A percentile compares a stretch with the other conserved stretches of the same genome.
These are phyloP conservation scores for Drosophila persimilis DNA, from an alignment of 1,140 invertebrate species.

Conservation along the genomic window DNA sequence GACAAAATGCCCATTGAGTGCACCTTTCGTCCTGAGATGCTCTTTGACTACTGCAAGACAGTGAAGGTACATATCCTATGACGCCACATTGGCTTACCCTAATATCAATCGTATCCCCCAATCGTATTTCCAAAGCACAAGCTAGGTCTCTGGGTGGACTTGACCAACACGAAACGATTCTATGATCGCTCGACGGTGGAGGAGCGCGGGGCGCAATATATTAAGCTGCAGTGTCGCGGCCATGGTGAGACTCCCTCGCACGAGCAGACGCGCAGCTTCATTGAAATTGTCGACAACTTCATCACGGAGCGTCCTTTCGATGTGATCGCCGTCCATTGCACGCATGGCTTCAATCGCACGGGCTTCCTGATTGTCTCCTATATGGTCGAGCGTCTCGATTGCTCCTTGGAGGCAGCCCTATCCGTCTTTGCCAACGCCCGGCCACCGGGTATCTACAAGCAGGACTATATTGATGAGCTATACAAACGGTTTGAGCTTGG, in stretches of 20 bases:
- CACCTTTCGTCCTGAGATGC: slow-evolving; percentile 93
- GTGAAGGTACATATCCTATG: slow-evolving; percentile 86
- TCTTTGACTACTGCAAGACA: slow-evolving; percentile 89
- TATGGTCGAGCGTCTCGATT: slow-evolving; percentile 91
- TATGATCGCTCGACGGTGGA: slow-evolving; percentile 93
- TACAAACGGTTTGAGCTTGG: slow-evolving; percentile 91
- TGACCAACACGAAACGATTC: slow-evolving; percentile 97
- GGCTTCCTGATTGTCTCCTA: slow-evolving; percentile 97
- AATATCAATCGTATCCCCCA: not conserved
- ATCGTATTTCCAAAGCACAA: slow-evolving; percentile 85
- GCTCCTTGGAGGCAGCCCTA: slow-evolving; percentile 91
- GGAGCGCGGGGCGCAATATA: slow-evolving; percentile 89
- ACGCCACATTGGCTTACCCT: not conserved
- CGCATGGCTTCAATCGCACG: slow-evolving; percentile 99
- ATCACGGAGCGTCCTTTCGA: slow-evolving; percentile 91
- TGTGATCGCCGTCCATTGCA: slow-evolving; percentile 97
- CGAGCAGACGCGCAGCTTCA: slow-evolving; percentile 92
- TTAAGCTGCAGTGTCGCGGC: slow-evolving; percentile 94
- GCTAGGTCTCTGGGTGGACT: slow-evolving; percentile 97
- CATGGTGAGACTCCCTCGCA: slow-evolving; percentile 90
- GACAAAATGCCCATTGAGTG: slow-evolving; percentile 90
- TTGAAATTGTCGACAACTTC: slow-evolving; percentile 90
- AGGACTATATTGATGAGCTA: slow-evolving; percentile 89
- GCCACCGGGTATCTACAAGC: slow-evolving; percentile 91
- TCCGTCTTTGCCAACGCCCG: slow-evolving; percentile 88